phyloP scores from a whole-genome alignment of 2,797 vertebrate species.

The Agapornis canus region DNA sequence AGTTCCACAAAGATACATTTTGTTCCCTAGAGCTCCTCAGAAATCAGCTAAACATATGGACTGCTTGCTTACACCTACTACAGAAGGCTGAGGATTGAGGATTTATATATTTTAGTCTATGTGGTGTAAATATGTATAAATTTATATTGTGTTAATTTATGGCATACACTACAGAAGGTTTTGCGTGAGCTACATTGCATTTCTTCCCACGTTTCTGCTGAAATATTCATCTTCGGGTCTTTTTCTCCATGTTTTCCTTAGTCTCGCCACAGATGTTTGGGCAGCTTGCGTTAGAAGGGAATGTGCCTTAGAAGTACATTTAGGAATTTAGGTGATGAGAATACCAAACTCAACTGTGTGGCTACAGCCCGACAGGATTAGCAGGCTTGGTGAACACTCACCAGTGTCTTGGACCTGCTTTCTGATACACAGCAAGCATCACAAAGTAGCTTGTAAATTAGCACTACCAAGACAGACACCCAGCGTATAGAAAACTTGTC shows the following conservation, averaged over 20 bases:
- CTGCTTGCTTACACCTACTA: constrained; percentile 80
- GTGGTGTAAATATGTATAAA: constrained; percentile 83
- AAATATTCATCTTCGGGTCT: constrained; percentile 80
- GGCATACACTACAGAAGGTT: constrained; percentile 81
- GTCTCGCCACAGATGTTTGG: constrained; percentile 79
- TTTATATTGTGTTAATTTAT: constrained; percentile 86
- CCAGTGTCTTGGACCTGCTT: background rate
- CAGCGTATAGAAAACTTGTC: background rate
- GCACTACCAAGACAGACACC: background rate
- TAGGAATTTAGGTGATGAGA: constrained; percentile 61
- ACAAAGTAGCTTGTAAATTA: background rate
- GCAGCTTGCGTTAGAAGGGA: constrained; percentile 71
- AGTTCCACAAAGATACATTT: constrained; percentile 63
- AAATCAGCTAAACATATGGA: constrained; percentile 80
- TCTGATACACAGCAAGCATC: background rate
- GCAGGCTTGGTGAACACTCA: constrained; percentile 3
- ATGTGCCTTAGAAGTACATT: constrained; percentile 55
- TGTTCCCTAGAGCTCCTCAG: constrained; percentile 70
- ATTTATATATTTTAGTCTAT: constrained; percentile 82
- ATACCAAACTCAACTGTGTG: constrained; percentile 35
- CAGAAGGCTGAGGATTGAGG: constrained; percentile 78
- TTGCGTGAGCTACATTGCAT: constrained; percentile 76
- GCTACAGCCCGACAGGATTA: constrained; percentile 44
- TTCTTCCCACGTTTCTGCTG: constrained; percentile 79
- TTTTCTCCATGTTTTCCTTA: constrained; percentile 74